These are phyloP conservation scores for Mungos mungo DNA, from an alignment of 2,113 vertebrate species.

Conservation along the genomic window DNA sequence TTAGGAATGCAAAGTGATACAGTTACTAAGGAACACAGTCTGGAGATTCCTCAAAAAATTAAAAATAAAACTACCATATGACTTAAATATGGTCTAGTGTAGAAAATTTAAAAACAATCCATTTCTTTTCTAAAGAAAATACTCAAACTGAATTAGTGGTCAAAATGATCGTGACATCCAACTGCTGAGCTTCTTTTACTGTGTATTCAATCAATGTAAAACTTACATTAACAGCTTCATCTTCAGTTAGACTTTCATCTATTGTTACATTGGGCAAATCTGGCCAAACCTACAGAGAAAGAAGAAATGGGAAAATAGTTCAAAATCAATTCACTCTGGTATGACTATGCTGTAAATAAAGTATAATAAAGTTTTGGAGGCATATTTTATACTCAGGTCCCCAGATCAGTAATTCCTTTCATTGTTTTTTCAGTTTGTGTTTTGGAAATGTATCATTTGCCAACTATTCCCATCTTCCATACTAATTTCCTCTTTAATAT, in stretches of 20 bases:
- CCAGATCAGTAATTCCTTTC: neutral
- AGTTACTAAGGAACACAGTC: neutral
- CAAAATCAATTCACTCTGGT: neutral
- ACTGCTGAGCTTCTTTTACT: neutral
- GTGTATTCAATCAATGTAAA: neutral
- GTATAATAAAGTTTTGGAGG: neutral
- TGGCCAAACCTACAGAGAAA: conserved; percentile 89
- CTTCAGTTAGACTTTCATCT: conserved; percentile 80
- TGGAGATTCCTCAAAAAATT: neutral
- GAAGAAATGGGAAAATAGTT: neutral
- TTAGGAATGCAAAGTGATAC: neutral
- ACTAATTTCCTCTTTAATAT: neutral
- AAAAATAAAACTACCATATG: neutral
- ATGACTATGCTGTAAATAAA: neutral
- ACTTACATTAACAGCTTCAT: conserved; percentile 77
- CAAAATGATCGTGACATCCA: neutral
- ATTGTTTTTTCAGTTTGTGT: neutral
- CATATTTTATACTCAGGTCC: neutral
- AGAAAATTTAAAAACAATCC: neutral
- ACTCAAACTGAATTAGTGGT: neutral
- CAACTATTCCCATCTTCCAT: neutral
- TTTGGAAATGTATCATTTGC: neutral
- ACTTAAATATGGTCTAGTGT: neutral
- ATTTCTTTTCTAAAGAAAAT: neutral
- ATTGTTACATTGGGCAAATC: conserved; percentile 87